Evolutionary conservation across 2,797 vertebrate genomes (phyloP).

Genomic region (Oophaga sylvatica): DNA sequence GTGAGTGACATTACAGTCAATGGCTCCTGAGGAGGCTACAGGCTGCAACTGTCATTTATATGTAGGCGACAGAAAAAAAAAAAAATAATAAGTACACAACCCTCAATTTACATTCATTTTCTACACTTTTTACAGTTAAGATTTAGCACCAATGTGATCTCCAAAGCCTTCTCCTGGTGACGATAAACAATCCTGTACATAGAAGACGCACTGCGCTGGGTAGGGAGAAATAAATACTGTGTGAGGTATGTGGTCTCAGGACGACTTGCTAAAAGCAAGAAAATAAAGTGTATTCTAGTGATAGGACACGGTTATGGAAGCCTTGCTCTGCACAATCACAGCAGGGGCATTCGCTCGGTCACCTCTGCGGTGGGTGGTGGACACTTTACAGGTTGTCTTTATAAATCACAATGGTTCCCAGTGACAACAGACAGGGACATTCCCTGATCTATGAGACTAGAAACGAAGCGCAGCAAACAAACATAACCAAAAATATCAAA

Average conservation of each 20-base stretch:
- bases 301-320: not conserved
- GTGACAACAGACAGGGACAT: not conserved
- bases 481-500: not conserved
- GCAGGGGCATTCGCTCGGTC: not conserved
- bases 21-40: too few relatives aligned
- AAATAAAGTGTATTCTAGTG: not conserved
- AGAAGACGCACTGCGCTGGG: not conserved
- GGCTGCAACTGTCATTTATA: not conserved
- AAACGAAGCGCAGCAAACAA: not conserved
- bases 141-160: conserved; percentile 72
- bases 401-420: not conserved
- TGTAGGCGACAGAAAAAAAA: not conserved
- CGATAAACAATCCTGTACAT: conserved; percentile 23
- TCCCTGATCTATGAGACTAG: not conserved
- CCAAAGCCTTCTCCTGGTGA: conserved; percentile 23
- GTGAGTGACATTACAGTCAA: not conserved
- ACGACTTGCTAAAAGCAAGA: not conserved
- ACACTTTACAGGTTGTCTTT: not conserved
- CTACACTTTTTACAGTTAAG: conserved; percentile 68
- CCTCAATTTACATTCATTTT: conserved; percentile 38
- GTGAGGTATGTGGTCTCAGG: conserved; percentile 28
- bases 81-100: not conserved
- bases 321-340: conserved; percentile 23
- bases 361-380: not conserved
- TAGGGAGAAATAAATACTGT: conserved; percentile 42